Conservation (phyloP, 2,888 invertebrate genomes). For the Pediacus dermestoides region DNA sequence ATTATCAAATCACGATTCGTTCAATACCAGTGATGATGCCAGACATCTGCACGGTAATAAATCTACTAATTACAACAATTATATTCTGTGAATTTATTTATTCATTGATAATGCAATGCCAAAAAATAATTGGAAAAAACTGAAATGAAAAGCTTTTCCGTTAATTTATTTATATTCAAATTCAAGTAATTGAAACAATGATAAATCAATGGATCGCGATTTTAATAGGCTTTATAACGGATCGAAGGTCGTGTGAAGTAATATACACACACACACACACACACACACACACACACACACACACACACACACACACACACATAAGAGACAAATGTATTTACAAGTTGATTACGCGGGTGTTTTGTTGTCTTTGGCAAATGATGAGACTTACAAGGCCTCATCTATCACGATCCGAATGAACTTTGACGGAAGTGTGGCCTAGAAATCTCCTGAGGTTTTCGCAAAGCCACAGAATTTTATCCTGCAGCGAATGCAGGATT, state of each 20-base stretch:
- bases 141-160: not conserved
- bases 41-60: not conserved
- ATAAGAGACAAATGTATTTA: too few species aligned
- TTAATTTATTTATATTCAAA: slow-evolving; percentile 1
- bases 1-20: not conserved
- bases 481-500: too few species aligned
- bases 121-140: not conserved
- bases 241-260: slow-evolving; percentile 38
- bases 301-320: too few species aligned
- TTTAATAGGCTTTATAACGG: slow-evolving; percentile 31
- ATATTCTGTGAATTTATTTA: not conserved
- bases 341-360: slow-evolving; percentile 22
- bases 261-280: too few species aligned
- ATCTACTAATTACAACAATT: not conserved
- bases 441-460: too few species aligned
- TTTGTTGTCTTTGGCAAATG: slow-evolving; percentile 28
- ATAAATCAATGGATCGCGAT: slow-evolving; percentile 30
- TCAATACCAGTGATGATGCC: too few species aligned
- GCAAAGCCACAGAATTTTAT: too few species aligned
- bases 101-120: not conserved
- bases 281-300: too few species aligned
- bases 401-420: slow-evolving; percentile 9
- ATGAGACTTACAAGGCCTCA: slow-evolving; percentile 21
- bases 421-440: slow-evolving; percentile 17
- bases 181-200: slow-evolving; percentile 12